Conservation (phyloP, 2,797 vertebrate genomes). For the Mallotus villosus region DNA sequence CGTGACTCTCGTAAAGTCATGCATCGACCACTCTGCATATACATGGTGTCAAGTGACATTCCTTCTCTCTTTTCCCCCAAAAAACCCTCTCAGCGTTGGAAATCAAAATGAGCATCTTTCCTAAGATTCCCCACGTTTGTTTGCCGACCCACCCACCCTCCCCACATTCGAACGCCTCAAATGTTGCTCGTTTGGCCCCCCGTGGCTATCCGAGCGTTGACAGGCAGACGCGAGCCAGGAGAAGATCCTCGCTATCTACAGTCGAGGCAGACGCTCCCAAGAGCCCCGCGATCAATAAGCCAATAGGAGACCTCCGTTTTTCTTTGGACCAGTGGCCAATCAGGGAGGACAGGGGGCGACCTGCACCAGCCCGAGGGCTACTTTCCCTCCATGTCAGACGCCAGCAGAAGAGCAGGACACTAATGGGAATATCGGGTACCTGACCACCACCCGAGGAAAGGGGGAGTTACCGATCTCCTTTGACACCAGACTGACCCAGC, state of each 20-base stretch:
- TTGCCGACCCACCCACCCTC: slow-evolving; percentile 41
- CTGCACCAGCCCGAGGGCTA: slow-evolving; percentile 6
- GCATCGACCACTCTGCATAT: slow-evolving; percentile 24
- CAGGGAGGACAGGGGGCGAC: slow-evolving; percentile 19
- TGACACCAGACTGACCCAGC: slow-evolving; percentile 49
- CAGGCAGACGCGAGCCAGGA: slow-evolving; percentile 58
- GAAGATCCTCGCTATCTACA: slow-evolving; percentile 58
- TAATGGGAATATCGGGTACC: slow-evolving; percentile 63
- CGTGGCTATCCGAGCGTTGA: slow-evolving; percentile 62
- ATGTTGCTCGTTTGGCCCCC: slow-evolving; percentile 54
- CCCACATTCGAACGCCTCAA: slow-evolving; percentile 60
- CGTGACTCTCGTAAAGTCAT: too few species aligned
- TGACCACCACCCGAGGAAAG: slow-evolving; percentile 36
- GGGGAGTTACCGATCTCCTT: slow-evolving; percentile 46
- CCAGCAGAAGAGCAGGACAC: slow-evolving; percentile 42
- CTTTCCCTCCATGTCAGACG: slow-evolving; percentile 41
- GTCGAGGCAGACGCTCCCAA: slow-evolving; percentile 50
- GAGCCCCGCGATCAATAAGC: slow-evolving; percentile 67
- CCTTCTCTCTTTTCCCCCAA: slow-evolving; percentile 52
- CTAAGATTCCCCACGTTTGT: slow-evolving; percentile 34
- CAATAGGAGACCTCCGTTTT: slow-evolving; percentile 55
- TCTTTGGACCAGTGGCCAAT: slow-evolving; percentile 49
- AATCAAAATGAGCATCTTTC: slow-evolving; percentile 58
- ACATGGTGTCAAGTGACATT: slow-evolving; percentile 39
- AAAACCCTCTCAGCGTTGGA: slow-evolving; percentile 57